A percentile compares a stretch with the other conserved stretches of the same genome.
phyloP scores from a whole-genome alignment of 2,888 invertebrate genomes.

The Eilema depressum region DNA sequence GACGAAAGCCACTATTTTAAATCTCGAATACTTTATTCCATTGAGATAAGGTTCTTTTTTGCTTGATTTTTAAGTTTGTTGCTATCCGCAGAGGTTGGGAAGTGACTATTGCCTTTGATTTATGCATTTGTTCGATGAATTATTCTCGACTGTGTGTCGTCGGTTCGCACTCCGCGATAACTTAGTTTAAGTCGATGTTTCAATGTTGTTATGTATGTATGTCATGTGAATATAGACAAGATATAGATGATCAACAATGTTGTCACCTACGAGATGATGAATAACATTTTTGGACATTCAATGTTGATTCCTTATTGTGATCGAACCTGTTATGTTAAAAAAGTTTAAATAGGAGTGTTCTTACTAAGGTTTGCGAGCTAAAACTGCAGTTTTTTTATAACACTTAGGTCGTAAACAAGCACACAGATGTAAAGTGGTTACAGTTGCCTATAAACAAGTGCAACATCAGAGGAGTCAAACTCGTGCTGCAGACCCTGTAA shows the following conservation, averaged over 20 bases:
- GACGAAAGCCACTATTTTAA: slow-evolving; percentile 49
- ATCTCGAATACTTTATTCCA: slow-evolving; percentile 20
- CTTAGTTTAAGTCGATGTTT: slow-evolving; percentile 51
- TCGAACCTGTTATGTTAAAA: no score
- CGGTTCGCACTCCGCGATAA: slow-evolving; percentile 72
- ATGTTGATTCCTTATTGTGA: background rate
- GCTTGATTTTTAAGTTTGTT: slow-evolving; percentile 26
- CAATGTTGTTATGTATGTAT: slow-evolving; percentile 39
- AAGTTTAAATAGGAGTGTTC: no score
- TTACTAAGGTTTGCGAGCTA: no score
- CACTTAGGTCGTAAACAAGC: no score
- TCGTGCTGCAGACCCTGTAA: no score
- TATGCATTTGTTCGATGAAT: slow-evolving; percentile 84
- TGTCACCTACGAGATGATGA: background rate
- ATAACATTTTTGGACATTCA: no score
- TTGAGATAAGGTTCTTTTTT: slow-evolving; percentile 43
- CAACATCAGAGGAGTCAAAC: no score
- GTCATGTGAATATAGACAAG: slow-evolving; percentile 5
- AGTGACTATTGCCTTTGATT: slow-evolving; percentile 79
- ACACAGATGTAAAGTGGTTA: no score
- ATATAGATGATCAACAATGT: background rate
- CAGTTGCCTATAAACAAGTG: no score
- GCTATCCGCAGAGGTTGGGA: slow-evolving; percentile 43
- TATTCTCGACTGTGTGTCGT: slow-evolving; percentile 76
- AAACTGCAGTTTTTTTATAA: no score